A percentile compares a stretch with the other conserved stretches of the same genome.
These are phyloP conservation scores for Rosalia funebris DNA, from an alignment of 2,888 invertebrate species.

Conservation along the genomic window DNA sequence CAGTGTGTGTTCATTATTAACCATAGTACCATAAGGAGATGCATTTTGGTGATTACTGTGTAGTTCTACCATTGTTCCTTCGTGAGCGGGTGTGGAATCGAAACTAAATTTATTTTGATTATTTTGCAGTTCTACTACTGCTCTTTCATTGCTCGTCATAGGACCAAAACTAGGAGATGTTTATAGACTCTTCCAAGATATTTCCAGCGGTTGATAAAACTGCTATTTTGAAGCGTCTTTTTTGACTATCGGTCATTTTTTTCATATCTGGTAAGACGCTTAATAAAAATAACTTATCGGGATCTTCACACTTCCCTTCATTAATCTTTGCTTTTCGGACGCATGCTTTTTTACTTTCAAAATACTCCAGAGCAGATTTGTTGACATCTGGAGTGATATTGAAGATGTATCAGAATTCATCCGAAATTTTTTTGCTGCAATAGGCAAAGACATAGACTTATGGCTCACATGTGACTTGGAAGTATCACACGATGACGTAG, in stretches of 20 bases:
- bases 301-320: slow-evolving; percentile 42
- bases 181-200: slow-evolving; percentile 25
- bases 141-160: not conserved
- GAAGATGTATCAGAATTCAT: not conserved
- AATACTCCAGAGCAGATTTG: slow-evolving; percentile 14
- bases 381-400: slow-evolving; percentile 12
- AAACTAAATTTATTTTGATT: slow-evolving; percentile 2
- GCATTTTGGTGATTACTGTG: not conserved
- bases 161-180: not conserved
- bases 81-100: slow-evolving; percentile 1
- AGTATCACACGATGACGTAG: slow-evolving; percentile 4
- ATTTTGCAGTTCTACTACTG: slow-evolving; percentile 1
- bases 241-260: slow-evolving; percentile 65
- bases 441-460: slow-evolving; percentile 2
- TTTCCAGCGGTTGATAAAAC: slow-evolving; percentile 54
- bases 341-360: slow-evolving; percentile 45
- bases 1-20: not conserved
- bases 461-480: not conserved
- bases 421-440: slow-evolving; percentile 5
- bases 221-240: slow-evolving; percentile 67
- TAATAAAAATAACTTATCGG: slow-evolving; percentile 65
- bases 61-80: not conserved
- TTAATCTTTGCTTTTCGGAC: slow-evolving; percentile 32
- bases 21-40: not conserved
- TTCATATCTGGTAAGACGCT: slow-evolving; percentile 68